Base-by-base conservation (phyloP, 2,888 invertebrate genomes). In the Steinernema carpocapsae region DNA sequence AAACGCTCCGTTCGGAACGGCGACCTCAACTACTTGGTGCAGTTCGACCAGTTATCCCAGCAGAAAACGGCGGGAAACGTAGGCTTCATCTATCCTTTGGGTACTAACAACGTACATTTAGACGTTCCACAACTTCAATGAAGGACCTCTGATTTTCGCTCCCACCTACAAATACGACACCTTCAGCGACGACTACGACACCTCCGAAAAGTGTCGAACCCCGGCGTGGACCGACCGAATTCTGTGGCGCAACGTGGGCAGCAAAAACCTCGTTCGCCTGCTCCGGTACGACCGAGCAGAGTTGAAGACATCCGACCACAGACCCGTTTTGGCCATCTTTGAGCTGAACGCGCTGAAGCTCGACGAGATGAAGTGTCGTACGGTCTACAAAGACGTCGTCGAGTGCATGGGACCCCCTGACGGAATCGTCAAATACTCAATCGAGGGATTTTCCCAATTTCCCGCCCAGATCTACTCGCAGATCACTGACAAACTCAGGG, bases 131-230 rank as follows among this genome's bases (percentile, higher is more conserved):
- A 94, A 94, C 85, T 99, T 95, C 88, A 91, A 92, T 73, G 99
- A 99, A 90, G 97, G 95, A 0, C 92, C 92, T 72, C 92, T 97
- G 43, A 92, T 91, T 59, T 99, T 99, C 88, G 92, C 94, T 17
- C 99, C 99, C 0, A 99, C 99, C 0, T 99, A 99, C 89, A 99
- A 99, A 88, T 99, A 99, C 88, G 99, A 99, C 90, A 90, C 97
- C 74, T 97, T 97, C 88, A 96, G 95, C 85, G 95, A 97, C 88
- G 97, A 97, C 89, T 99, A 97, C 88, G 99, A 99, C 88, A 97
- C 99, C 0, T 97, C 97, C 87, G 99, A 99, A 88, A 99, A 99
- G 89, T 92, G 93, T 87, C 91, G 97, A 76, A 93, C 94, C 0
- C 99, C 99, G 0, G 97, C 99, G 3, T 99, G 96, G 96, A 99